These are phyloP conservation scores for Sprattus sprattus DNA, from an alignment of 2,113 vertebrate genomes.

Conservation along the genomic window DNA sequence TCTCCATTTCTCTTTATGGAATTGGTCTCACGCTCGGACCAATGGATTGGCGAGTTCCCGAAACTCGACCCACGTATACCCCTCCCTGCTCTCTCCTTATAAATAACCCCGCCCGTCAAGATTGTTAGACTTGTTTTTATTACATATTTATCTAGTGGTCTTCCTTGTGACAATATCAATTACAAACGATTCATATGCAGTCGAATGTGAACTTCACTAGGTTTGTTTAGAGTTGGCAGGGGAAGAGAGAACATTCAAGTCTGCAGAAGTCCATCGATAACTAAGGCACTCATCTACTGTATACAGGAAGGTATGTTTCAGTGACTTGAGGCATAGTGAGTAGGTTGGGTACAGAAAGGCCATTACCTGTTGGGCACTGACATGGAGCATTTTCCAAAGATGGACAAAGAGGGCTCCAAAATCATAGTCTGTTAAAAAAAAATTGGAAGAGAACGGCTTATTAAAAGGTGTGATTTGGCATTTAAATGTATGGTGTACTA, in stretches of 20 bases:
- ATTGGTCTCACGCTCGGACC: constrained; percentile 61
- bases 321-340: neutral
- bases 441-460: neutral
- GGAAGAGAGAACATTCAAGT: neutral
- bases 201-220: neutral
- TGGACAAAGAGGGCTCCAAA: neutral
- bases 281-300: neutral
- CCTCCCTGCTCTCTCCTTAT: constrained; percentile 33
- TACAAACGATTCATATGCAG: neutral
- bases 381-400: neutral
- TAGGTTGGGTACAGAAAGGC: neutral
- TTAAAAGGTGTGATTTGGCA: neutral
- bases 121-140: constrained; percentile 40
- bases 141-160: constrained; percentile 34
- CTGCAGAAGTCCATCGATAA: neutral
- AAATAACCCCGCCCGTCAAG: constrained; percentile 46
- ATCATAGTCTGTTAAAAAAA: neutral
- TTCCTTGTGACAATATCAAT: neutral
- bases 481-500: neutral
- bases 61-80: constrained; percentile 51
- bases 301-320: too few relatives aligned
- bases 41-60: constrained; percentile 60
- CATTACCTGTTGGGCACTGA: neutral
- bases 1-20: constrained; percentile 65
- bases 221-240: neutral